phyloP scores from a whole-genome alignment of 2,888 invertebrate species.

The Drosophila prolongata region DNA sequence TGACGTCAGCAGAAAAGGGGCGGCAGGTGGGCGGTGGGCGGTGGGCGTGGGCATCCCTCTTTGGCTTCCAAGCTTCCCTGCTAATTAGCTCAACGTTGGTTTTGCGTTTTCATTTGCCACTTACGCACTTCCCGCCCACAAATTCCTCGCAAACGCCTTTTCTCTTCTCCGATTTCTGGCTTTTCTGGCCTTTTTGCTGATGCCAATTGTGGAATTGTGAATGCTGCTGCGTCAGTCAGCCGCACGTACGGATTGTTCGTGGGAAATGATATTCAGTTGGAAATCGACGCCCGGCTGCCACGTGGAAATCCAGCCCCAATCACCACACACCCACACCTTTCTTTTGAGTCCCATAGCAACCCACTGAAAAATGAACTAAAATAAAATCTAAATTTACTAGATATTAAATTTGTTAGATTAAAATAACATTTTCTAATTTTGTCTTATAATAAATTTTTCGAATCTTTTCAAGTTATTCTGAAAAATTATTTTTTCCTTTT shows the following conservation, averaged over 20 bases:
- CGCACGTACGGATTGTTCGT: conserved; percentile 51
- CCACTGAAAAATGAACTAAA: not conserved
- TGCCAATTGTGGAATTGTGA: conserved; percentile 4
- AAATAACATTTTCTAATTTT: no score
- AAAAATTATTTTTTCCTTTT: no score
- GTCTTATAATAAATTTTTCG: no score
- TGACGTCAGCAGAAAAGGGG: conserved; percentile 40
- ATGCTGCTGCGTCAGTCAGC: conserved; percentile 37
- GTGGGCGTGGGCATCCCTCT: conserved; percentile 7
- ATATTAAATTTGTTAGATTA: no score
- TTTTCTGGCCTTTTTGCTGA: conserved; percentile 20
- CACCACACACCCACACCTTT: not conserved
- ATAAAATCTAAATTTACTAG: not conserved
- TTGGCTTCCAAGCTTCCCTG: conserved; percentile 17
- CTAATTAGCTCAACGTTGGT: conserved; percentile 62
- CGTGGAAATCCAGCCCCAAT: conserved; percentile 30
- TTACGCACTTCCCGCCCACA: conserved; percentile 58
- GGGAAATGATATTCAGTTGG: conserved; percentile 44
- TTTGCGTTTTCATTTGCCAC: conserved; percentile 25
- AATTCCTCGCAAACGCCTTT: conserved; percentile 22
- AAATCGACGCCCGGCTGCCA: conserved; percentile 43
- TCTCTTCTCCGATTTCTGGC: conserved; percentile 8
- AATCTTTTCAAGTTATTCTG: no score
- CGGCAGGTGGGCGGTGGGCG: no score
- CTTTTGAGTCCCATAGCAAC: conserved; percentile 6